Evolutionary conservation across 2,113 vertebrate genomes (phyloP).

Genomic region (Zosterops japonicus): DNA sequence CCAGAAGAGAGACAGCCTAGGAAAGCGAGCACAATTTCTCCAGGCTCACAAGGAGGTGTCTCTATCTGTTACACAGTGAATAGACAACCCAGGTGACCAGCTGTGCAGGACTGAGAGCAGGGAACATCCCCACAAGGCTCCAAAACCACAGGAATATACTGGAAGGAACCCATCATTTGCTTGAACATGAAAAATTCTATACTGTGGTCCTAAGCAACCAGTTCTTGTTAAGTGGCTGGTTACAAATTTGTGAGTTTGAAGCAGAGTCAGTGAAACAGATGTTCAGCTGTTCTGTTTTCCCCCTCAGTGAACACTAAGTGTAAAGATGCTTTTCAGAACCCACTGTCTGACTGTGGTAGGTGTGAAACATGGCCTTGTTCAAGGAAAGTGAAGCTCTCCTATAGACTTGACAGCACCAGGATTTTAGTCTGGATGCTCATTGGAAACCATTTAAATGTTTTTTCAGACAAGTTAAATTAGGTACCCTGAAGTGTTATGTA

Average conservation of each 20-base stretch:
- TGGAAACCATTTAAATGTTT: neutral
- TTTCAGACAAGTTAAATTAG: neutral
- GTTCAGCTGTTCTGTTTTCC: neutral
- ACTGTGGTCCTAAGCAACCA: neutral
- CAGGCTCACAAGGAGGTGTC: neutral
- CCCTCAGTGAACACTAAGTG: neutral
- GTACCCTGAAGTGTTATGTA: neutral
- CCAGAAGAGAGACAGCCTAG: neutral
- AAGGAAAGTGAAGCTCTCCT: neutral
- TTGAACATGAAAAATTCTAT: neutral
- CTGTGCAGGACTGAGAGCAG: neutral
- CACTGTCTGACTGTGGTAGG: neutral
- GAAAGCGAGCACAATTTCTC: neutral
- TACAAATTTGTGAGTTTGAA: neutral
- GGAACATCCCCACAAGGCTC: neutral
- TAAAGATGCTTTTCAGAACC: neutral
- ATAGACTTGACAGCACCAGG: neutral
- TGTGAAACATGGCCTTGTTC: neutral
- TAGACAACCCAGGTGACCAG: neutral
- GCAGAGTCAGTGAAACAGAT: neutral
- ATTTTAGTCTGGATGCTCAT: neutral
- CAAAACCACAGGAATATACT: neutral
- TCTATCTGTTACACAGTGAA: neutral
- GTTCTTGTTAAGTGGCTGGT: neutral
- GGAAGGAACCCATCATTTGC: neutral